A percentile compares a stretch with the other conserved stretches of the same genome.
These are phyloP conservation scores for Agrilus planipennis DNA, from an alignment of 1,140 invertebrate species.

Conservation along the genomic window DNA sequence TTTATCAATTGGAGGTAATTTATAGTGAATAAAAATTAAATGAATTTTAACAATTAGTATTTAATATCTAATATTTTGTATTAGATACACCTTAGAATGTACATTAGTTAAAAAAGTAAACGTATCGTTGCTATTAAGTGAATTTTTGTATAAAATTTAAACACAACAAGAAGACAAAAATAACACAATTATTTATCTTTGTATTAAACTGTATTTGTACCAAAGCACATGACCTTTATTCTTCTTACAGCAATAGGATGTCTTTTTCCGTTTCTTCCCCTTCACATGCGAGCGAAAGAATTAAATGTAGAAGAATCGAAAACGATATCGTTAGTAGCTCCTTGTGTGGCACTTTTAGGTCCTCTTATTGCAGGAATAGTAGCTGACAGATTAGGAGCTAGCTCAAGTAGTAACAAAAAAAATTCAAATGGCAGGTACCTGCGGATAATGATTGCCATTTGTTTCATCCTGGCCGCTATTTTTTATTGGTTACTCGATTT, in stretches of 20 bases:
- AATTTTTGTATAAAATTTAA: too few species aligned
- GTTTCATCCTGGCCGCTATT: constrained; percentile 51
- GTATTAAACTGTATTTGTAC: too few species aligned
- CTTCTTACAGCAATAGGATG: constrained; percentile 54
- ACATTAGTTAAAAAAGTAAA: too few species aligned
- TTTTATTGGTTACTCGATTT: constrained; percentile 52
- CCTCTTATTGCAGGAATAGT: constrained; percentile 52
- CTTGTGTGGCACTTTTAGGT: constrained; percentile 57
- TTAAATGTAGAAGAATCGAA: constrained; percentile 54
- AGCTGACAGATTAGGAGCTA: constrained; percentile 49
- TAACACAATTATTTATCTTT: too few species aligned
- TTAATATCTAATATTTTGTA: too few species aligned
- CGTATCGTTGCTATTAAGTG: too few species aligned
- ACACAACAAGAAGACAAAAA: too few species aligned
- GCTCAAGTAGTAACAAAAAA: constrained; percentile 33
- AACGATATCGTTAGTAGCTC: constrained; percentile 59
- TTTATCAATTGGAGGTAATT: too few species aligned
- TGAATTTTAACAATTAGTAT: too few species aligned
- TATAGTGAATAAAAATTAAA: too few species aligned
- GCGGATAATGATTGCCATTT: constrained; percentile 53
- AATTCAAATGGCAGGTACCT: constrained; percentile 39
- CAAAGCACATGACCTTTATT: constrained; percentile 2
- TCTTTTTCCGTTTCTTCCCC: constrained; percentile 59
- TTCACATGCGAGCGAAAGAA: constrained; percentile 59
- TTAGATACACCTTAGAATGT: too few species aligned